Percentiles rank a stretch among this genome's conserved stretches.
These are phyloP conservation scores for Nicator chloris DNA, from an alignment of 2,113 vertebrate species.

Conservation along the genomic window DNA sequence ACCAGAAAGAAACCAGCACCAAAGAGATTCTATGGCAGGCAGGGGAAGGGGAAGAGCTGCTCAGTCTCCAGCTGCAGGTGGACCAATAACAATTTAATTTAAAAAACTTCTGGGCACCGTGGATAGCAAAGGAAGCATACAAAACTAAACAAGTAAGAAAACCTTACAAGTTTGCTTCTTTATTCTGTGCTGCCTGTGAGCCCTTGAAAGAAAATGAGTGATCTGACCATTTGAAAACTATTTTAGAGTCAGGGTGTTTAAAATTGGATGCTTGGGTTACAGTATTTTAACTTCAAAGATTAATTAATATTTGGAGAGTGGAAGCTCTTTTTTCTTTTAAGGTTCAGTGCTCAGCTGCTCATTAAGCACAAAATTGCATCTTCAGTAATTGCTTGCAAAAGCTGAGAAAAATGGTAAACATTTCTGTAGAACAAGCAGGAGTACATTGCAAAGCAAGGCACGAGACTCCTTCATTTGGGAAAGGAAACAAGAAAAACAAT, in stretches of 20 bases:
- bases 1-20: not conserved
- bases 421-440: not conserved
- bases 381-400: constrained; percentile 36
- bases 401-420: not conserved
- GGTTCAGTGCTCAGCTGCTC: constrained; percentile 1
- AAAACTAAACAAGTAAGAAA: not conserved
- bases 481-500: not conserved
- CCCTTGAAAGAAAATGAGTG: not conserved
- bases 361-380: constrained; percentile 43
- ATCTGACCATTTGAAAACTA: not conserved
- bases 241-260: not conserved
- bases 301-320: constrained; percentile 23
- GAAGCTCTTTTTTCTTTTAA: not conserved
- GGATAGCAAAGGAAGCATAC: not conserved
- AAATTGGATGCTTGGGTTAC: not conserved
- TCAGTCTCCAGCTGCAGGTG: not conserved
- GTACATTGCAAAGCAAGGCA: not conserved
- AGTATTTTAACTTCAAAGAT: constrained; percentile 12
- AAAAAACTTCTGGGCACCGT: not conserved
- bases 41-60: not conserved
- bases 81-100: not conserved
- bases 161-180: not conserved
- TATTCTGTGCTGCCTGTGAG: not conserved
- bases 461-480: not conserved
- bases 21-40: not conserved